Evolutionary conservation across 1,140 invertebrate species (phyloP), one percentile per base, ranked within the genome.

Genomic region (Hydropsyche tenuis): DNA sequence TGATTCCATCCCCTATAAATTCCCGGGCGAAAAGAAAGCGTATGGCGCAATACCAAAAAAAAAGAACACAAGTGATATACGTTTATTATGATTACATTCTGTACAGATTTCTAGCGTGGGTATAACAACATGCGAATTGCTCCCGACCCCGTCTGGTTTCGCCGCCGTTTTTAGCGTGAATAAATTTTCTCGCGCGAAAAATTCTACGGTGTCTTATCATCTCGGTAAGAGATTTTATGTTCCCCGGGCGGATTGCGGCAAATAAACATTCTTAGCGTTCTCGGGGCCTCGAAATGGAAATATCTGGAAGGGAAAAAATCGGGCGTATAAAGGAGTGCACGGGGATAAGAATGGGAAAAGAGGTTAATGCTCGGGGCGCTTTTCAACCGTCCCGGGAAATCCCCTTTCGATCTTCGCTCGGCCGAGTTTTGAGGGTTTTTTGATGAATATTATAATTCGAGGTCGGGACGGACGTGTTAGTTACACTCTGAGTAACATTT

Each of bases 181-280:
- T 65, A 65, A 65, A 43, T 45, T 65, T 65, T 18, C n/a, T 43
- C 27, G 63, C 20, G 63, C 63, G 42, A 65, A 45, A 22, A 65
- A 65, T 65, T 65, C 42, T 43, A 65, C 63, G 30, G 30, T 65
- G 27, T 43, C 63, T 65, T 65, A 37, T 65, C 37, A 43, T 43
- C 30, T 43, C 63, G 63, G 22, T 60, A 60, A 60, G 56, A 60
- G 63, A 65, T 65, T 65, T 65, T 65, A 65, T 65, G 63, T 65
- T 65, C 30, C 63, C 63, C 37, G n/a, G 63, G 30, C 30, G 63
- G 63, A 65, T 65, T 65, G 30, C 42, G 63, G 42, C 63, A 65
- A 65, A 65, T 65, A 45, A 65, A 45, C 63, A 65, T 65, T 65
- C 42, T 65, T 65, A 42, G 42, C 63, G 16, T 53, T 53, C 51